Conservation (phyloP, 2,797 vertebrate genomes). For the Loriculus beryllinus region DNA sequence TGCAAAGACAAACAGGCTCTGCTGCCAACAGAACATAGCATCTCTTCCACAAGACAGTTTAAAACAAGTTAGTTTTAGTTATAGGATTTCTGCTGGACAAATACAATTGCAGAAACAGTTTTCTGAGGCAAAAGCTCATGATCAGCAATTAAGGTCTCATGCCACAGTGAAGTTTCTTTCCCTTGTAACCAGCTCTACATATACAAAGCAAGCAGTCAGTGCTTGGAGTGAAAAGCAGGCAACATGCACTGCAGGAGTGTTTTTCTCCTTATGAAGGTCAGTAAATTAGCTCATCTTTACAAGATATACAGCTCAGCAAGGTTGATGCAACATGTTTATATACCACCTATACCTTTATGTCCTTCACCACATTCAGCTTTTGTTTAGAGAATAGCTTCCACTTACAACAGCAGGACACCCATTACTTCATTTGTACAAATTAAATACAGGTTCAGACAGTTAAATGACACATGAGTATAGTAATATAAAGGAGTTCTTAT, state of each 20-base stretch:
- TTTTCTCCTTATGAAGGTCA: background rate
- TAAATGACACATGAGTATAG: background rate
- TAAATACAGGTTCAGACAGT: background rate
- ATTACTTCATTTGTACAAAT: background rate
- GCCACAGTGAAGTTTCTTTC: background rate
- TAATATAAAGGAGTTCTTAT: background rate
- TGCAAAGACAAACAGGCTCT: background rate
- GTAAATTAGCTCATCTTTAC: background rate
- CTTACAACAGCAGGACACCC: background rate
- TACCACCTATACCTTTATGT: background rate
- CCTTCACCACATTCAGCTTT: background rate
- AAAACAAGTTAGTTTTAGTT: background rate
- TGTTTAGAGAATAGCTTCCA: background rate
- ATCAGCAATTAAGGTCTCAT: background rate
- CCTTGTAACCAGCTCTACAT: background rate
- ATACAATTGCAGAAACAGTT: background rate
- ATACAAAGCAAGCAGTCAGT: background rate
- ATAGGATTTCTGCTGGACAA: background rate
- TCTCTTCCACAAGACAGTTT: background rate
- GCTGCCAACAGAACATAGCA: background rate
- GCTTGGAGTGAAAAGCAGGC: background rate
- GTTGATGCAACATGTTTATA: background rate
- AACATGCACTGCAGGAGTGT: background rate
- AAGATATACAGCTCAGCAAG: background rate
- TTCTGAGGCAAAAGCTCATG: background rate